Base-by-base conservation (phyloP, 2,797 vertebrate species). In the Erpetoichthys calabaricus region DNA sequence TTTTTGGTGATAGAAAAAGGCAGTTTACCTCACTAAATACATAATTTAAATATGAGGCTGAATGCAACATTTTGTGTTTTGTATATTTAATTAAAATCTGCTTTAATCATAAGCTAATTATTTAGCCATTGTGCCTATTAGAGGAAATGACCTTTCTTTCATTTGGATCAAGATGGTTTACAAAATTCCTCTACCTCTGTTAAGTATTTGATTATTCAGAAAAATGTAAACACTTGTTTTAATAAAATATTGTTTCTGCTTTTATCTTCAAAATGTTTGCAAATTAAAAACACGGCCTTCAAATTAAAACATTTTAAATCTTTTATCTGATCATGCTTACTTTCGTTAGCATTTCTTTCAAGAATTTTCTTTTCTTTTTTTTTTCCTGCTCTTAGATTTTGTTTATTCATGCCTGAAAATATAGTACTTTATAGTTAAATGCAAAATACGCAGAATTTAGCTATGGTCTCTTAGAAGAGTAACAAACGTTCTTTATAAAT, bases 61-160 rank as follows among this genome's bases (percentile, higher is more conserved):
- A 81, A 75, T 80, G 76, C 71, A 77, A 81, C 69, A 77, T 83
- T 82, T 80, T 80, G 68, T 73, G 74, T 74, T 78, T 73, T 46
- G 61, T 68, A 66, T 76, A 79, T 78, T 82, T 78, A 82, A 83
- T 81, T 83, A 83, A 83, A 81, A 77, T 77, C 69, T 76, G 70
- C 76, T 85, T 87, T 86, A 80, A 84, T 84, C 73, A 80, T 65
- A 70, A 76, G 77, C 74, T 74, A 79, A 79, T 76, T 68, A 83
- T 82, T 82, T 81, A 82, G 80, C 83, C 75, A 77, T 77, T 77
- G 73, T 74, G 72, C 73, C 80, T 71, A 81, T 84, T 84, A 81
- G 72, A 67, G 68, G 80, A 80, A 78, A 81, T 73, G 67, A 61
- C 73, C 74, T 78, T 77, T 69, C 69, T 70, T 79, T 77, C 71